Base-by-base conservation (phyloP, 2,797 vertebrate species). In the Brachyalestes nurse region DNA sequence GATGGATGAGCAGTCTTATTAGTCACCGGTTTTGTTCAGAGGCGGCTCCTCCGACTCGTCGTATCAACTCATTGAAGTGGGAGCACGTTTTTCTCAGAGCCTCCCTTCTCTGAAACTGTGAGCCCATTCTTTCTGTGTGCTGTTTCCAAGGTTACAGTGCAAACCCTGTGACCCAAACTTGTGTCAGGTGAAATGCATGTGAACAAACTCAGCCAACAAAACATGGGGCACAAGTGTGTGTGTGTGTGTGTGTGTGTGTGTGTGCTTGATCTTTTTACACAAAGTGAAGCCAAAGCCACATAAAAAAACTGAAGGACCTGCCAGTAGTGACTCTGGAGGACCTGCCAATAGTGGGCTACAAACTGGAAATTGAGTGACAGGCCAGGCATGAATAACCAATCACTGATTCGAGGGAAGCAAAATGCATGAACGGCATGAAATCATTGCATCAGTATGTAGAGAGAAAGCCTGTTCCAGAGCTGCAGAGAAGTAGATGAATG, bases 151-250 rank as follows among this genome's bases (percentile, higher is more conserved):
- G 83, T 74, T 77, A 79, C 81, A 76, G 81, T 76, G 62, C 47
- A 62, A 57, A 79, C 28, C 79, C 70, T 73, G 71, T 64, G 62
- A 79, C 58, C 69, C 64, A 72, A 81, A 84, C 79, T 71, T 61
- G 77, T 86, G 84, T 82, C 84, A 86, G 84, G 81, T 86, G 83
- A 86, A 86, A 77, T 42, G 78, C 80, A 79, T 83, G 76, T 81
- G 80, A 79, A 79, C 74, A 77, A 61, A 58, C 80, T 17, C 16
- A 40, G 14, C 34, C 65, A 72, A 72, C 40, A 1, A 53, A 38
- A 70, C 60, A 58, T 10, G 25, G 62, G 13, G 25, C 23, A 49
- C 58, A 14, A 12, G 60, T 13, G 23, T 61, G 60, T 62, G 60
- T 21, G 60, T 28, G 3, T 28, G 28, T 55, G 16, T 55, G 53